Percentiles rank a stretch among this genome's conserved stretches.
Conservation (phyloP, 2,113 vertebrate genomes). For the Cavia porcellus region DNA sequence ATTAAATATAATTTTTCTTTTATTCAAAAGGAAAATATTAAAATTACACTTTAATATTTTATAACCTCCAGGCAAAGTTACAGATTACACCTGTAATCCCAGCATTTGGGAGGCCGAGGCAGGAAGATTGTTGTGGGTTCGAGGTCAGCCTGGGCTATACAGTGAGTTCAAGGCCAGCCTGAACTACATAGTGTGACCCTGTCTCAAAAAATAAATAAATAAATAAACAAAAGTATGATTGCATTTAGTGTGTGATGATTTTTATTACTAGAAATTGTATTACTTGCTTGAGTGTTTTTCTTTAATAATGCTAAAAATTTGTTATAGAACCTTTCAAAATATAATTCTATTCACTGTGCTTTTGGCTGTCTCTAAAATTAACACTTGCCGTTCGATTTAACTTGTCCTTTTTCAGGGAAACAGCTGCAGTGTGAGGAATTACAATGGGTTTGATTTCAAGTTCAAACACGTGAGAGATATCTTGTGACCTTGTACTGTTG, state of each 20-base stretch:
- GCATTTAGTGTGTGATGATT: background rate
- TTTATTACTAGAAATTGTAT: conserved; percentile 28
- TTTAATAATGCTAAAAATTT: conserved; percentile 13
- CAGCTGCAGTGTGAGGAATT: background rate
- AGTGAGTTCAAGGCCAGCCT: background rate
- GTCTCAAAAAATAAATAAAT: background rate
- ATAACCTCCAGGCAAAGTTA: background rate
- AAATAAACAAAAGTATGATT: background rate
- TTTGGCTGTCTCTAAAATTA: conserved; percentile 52
- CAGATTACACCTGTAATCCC: background rate
- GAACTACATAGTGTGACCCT: background rate
- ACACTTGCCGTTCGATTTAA: background rate
- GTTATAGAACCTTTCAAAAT: conserved; percentile 42
- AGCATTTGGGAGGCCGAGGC: background rate
- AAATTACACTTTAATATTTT: conserved; percentile 3
- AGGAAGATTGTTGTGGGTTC: background rate
- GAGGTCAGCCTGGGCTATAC: background rate
- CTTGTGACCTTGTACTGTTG: background rate
- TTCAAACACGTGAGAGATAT: background rate
- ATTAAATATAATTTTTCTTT: background rate
- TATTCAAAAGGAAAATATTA: background rate
- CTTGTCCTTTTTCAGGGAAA: background rate
- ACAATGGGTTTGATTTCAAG: background rate
- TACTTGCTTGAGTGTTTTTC: background rate
- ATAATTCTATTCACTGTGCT: background rate